Conservation (phyloP, 2,888 invertebrate species). For the Pammene aurita region DNA sequence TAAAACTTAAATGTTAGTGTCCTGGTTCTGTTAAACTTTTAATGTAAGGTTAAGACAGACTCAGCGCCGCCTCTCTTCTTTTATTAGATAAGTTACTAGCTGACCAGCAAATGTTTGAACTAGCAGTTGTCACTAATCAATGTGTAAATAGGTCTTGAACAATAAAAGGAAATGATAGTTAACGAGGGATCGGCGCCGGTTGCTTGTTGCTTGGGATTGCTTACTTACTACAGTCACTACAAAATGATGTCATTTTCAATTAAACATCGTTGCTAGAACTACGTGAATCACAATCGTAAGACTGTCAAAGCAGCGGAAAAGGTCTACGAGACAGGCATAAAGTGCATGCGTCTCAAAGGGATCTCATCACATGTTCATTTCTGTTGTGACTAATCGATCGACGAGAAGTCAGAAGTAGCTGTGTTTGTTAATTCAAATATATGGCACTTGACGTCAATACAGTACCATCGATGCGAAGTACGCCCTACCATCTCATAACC, state of each 20-base stretch:
- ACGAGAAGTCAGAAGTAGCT: too few species aligned
- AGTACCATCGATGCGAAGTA: too few species aligned
- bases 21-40: too few species aligned
- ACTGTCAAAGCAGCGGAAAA: not conserved
- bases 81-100: not conserved
- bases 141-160: conserved; percentile 8
- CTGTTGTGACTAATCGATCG: too few species aligned
- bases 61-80: not conserved
- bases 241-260: conserved; percentile 12
- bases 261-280: not conserved
- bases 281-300: not conserved
- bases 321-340: too few species aligned
- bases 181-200: conserved; percentile 8
- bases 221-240: conserved; percentile 7
- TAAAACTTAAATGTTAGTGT: too few species aligned
- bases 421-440: too few species aligned
- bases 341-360: too few species aligned
- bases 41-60: not conserved
- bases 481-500: too few species aligned
- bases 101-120: conserved; percentile 17
- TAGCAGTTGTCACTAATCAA: conserved; percentile 8
- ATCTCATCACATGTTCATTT: too few species aligned
- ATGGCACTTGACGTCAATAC: too few species aligned
- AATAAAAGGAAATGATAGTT: conserved; percentile 8
- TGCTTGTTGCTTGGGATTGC: not conserved